Evolutionary conservation across 2,113 vertebrate species (phyloP).

Genomic region (Hemiscyllium ocellatum): DNA sequence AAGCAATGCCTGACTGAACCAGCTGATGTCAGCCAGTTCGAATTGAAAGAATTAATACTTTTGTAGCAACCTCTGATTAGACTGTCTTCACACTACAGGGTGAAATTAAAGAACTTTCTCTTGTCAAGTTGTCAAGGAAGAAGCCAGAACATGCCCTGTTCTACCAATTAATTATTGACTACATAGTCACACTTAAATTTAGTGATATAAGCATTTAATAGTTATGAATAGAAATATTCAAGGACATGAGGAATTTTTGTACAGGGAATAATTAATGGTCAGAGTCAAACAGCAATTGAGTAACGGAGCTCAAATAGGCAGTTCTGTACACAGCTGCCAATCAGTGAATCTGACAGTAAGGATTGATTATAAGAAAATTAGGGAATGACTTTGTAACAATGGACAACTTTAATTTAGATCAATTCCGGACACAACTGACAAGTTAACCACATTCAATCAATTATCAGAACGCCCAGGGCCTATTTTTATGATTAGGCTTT

Average conservation of each 20-base stretch:
- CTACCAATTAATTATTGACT: background rate
- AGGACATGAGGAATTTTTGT: background rate
- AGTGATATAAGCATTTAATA: background rate
- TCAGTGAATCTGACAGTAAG: background rate
- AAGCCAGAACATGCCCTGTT: background rate
- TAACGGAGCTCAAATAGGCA: background rate
- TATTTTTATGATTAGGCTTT: background rate
- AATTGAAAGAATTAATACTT: background rate
- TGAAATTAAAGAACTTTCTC: background rate
- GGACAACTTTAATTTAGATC: background rate
- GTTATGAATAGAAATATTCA: background rate
- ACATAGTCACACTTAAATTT: background rate
- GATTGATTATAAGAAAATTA: background rate
- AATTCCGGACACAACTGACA: background rate
- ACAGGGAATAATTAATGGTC: background rate
- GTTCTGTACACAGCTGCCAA: background rate
- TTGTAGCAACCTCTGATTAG: background rate
- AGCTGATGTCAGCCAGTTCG: background rate
- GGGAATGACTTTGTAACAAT: background rate
- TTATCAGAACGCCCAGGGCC: no score
- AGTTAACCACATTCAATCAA: background rate
- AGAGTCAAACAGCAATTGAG: background rate
- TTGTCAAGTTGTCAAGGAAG: background rate
- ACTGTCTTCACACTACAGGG: background rate
- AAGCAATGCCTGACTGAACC: background rate